A percentile compares a stretch with the other conserved stretches of the same genome.
Evolutionary conservation across 2,797 vertebrate species (phyloP).

Genomic region (Lates japonicus): DNA sequence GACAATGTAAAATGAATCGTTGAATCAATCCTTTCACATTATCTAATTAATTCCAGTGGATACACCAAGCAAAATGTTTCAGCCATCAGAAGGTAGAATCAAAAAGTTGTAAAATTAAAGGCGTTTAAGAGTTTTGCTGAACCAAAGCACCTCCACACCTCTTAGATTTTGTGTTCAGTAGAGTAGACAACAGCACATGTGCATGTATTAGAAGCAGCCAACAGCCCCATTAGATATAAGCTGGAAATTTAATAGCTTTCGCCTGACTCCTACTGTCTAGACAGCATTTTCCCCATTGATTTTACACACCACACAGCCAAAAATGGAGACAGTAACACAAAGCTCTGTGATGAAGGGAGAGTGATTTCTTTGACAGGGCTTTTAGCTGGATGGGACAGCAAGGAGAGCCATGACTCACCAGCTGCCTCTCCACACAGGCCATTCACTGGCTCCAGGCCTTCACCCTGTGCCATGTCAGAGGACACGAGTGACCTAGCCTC

Average conservation of each 20-base stretch:
- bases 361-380: slow-evolving; percentile 35
- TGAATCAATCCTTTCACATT: background rate
- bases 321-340: slow-evolving; percentile 44
- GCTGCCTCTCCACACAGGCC: slow-evolving; percentile 75
- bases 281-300: slow-evolving; percentile 7
- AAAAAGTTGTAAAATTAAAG: slow-evolving; percentile 15
- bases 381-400: slow-evolving; percentile 62
- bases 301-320: slow-evolving; percentile 10
- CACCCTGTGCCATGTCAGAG: slow-evolving; percentile 72
- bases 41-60: background rate
- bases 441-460: slow-evolving; percentile 71
- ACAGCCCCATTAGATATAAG: background rate
- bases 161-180: background rate
- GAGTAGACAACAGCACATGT: slow-evolving; percentile 8
- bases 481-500: slow-evolving; percentile 72
- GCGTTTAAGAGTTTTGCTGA: slow-evolving; percentile 28
- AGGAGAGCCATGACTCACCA: slow-evolving; percentile 84
- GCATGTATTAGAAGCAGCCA: slow-evolving; percentile 50
- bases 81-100: slow-evolving; percentile 32
- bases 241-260: slow-evolving; percentile 5
- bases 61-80: background rate
- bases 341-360: slow-evolving; percentile 23
- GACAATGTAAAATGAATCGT: too few species aligned
- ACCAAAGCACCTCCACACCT: background rate
- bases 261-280: background rate